Conservation (phyloP, 2,888 invertebrate species). For the Fragum fragum region DNA sequence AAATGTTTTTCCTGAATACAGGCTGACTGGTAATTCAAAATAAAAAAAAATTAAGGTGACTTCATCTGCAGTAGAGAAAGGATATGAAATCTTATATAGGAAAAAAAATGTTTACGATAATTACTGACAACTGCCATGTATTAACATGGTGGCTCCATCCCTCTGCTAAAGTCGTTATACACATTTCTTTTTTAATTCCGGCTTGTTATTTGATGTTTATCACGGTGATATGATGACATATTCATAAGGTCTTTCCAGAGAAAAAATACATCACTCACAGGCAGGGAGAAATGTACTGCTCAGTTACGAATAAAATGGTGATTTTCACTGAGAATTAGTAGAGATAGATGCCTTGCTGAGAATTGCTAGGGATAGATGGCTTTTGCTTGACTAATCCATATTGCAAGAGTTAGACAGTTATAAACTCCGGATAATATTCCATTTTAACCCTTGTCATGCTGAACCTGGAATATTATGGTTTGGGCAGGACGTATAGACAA, state of each 20-base stretch:
- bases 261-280: neutral
- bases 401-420: no score
- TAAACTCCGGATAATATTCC: no score
- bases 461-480: no score
- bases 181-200: slow-evolving; percentile 64
- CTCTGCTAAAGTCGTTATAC: slow-evolving; percentile 57
- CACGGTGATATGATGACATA: slow-evolving; percentile 55
- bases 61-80: slow-evolving; percentile 36
- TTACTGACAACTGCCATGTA: slow-evolving; percentile 63
- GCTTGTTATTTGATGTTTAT: slow-evolving; percentile 69
- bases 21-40: neutral
- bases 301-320: no score
- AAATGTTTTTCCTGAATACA: neutral
- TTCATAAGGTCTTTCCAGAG: slow-evolving; percentile 29
- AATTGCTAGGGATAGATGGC: no score
- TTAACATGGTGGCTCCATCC: slow-evolving; percentile 52
- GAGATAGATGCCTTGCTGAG: no score
- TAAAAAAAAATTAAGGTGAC: neutral
- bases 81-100: slow-evolving; percentile 22
- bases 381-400: no score
- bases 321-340: no score
- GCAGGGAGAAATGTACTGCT: neutral
- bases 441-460: no score
- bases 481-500: no score
- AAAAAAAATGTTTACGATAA: slow-evolving; percentile 26